A percentile compares a stretch with the other conserved stretches of the same genome.
phyloP scores from a whole-genome alignment of 2,113 vertebrate species.

The Pontoporia blainvillei region DNA sequence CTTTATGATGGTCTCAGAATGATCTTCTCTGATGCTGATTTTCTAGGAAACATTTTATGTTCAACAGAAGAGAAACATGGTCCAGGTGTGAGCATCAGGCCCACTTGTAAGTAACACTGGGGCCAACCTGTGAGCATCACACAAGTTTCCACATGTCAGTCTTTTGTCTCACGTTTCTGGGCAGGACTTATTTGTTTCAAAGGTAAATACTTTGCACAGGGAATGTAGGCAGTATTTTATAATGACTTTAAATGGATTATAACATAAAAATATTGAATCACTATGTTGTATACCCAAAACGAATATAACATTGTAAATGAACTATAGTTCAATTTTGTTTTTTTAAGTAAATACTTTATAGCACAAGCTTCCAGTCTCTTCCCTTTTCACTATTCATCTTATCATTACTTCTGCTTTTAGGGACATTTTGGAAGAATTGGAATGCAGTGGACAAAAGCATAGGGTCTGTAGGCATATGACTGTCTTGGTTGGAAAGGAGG shows the following conservation, averaged over 20 bases:
- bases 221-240: not conserved
- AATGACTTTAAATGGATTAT: not conserved
- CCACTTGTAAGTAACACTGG: not conserved
- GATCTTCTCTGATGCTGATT: not conserved
- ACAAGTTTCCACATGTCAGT: not conserved
- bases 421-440: not conserved
- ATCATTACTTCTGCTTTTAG: not conserved
- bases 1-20: not conserved
- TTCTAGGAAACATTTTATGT: not conserved
- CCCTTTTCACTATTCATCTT: not conserved
- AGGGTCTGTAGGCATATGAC: not conserved
- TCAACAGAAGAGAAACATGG: not conserved
- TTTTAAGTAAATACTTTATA: not conserved
- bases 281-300: not conserved
- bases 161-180: not conserved
- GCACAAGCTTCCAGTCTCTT: not conserved
- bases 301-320: not conserved
- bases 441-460: not conserved
- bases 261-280: not conserved
- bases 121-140: not conserved
- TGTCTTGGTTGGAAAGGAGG: not conserved
- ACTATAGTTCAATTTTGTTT: not conserved
- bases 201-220: not conserved
- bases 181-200: not conserved
- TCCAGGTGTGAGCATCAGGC: not conserved